Evolutionary conservation across 2,113 vertebrate genomes (phyloP).

Genomic region (Macquaria australasica): DNA sequence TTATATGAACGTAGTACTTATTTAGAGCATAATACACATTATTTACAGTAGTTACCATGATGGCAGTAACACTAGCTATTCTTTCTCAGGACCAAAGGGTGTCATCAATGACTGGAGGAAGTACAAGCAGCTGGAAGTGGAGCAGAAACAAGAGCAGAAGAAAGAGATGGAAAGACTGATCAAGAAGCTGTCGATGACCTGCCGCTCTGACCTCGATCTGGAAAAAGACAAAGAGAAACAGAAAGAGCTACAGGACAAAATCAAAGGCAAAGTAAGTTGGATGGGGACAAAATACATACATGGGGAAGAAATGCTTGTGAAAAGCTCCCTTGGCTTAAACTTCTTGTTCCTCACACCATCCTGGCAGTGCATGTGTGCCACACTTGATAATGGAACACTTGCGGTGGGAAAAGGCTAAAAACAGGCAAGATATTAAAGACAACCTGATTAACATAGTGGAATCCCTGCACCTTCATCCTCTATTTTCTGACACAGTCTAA

Average conservation of each 20-base stretch:
- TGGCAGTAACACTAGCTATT: background rate
- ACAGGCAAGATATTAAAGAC: background rate
- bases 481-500: background rate
- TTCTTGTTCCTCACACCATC: background rate
- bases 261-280: constrained; percentile 92
- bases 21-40: background rate
- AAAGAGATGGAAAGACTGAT: constrained; percentile 95
- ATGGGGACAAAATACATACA: background rate
- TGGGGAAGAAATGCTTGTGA: background rate
- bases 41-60: background rate
- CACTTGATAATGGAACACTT: background rate
- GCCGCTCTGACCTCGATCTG: constrained; percentile 93
- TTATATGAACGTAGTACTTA: background rate
- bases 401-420: constrained; percentile 1
- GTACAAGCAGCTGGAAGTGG: constrained; percentile 96
- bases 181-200: constrained; percentile 94
- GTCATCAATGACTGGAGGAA: constrained; percentile 98
- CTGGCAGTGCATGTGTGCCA: background rate
- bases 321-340: background rate
- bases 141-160: constrained; percentile 94
- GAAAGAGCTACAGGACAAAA: constrained; percentile 91
- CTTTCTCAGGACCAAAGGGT: constrained; percentile 92
- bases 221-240: constrained; percentile 90
- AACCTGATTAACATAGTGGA: background rate
- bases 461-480: background rate